Conservation (phyloP, 2,113 vertebrate genomes). For the Lathamus discolor region DNA sequence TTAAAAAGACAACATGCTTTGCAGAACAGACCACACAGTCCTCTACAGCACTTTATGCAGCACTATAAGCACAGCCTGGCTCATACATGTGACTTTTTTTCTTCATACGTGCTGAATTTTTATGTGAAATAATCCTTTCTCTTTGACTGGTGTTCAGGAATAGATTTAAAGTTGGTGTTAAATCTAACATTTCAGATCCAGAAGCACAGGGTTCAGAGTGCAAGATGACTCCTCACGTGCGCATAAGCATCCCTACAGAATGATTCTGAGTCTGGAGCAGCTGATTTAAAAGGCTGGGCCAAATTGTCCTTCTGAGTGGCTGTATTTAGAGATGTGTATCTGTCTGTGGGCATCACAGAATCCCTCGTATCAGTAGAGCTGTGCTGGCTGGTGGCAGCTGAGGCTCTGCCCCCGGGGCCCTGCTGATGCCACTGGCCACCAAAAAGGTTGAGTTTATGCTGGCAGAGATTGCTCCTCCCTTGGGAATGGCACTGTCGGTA, state of each 20-base stretch:
- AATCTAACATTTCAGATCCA: neutral
- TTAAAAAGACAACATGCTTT: neutral
- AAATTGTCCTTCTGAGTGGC: neutral
- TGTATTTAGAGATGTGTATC: neutral
- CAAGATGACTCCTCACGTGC: fast-evolving
- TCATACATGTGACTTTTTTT: neutral
- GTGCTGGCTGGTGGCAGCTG: neutral
- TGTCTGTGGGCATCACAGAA: neutral
- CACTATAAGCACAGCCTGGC: neutral
- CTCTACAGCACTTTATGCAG: neutral
- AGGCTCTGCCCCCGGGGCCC: neutral
- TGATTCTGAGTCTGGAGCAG: neutral
- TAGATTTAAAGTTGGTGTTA: neutral
- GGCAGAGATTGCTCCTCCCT: neutral
- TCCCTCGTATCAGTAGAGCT: neutral
- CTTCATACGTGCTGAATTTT: neutral
- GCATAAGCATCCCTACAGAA: neutral
- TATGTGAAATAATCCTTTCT: neutral
- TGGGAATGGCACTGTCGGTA: neutral
- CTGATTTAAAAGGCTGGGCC: neutral
- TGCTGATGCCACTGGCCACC: neutral
- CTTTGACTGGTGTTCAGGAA: neutral
- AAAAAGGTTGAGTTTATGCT: neutral
- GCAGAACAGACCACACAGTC: neutral
- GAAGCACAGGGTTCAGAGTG: neutral